phyloP scores from a whole-genome alignment of 1,140 invertebrate genomes.

The Drosophila baimaii region DNA sequence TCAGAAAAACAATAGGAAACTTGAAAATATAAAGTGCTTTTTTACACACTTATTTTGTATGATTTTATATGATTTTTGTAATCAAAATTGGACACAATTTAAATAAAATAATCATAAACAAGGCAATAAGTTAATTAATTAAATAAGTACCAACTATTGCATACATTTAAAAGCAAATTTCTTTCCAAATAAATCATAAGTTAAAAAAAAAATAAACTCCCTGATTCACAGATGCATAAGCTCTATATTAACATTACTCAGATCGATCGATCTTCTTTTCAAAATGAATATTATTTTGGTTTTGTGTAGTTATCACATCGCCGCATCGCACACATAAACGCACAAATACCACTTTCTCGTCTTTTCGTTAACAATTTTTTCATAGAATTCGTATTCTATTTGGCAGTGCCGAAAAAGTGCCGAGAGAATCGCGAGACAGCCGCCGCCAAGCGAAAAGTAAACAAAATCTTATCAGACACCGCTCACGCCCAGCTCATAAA shows the following conservation, averaged over 20 bases:
- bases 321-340: neutral
- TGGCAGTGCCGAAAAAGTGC: conserved; percentile 39
- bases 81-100: too few species aligned
- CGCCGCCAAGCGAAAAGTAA: conserved; percentile 47
- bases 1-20: too few species aligned
- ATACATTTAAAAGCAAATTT: too few species aligned
- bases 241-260: neutral
- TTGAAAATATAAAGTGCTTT: too few species aligned
- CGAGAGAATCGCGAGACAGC: conserved; percentile 43
- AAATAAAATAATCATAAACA: too few species aligned
- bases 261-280: neutral
- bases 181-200: too few species aligned
- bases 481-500: conserved; percentile 58
- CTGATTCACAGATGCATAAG: neutral
- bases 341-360: conserved; percentile 6
- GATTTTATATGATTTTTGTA: too few species aligned
- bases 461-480: conserved; percentile 52
- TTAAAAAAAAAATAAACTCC: too few species aligned
- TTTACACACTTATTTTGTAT: too few species aligned
- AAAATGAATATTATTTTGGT: neutral
- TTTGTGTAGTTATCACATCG: conserved; percentile 12
- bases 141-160: too few species aligned
- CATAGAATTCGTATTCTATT: conserved; percentile 32
- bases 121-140: too few species aligned
- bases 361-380: conserved; percentile 22